A percentile compares a stretch with the other conserved stretches of the same genome.
These are phyloP conservation scores for Choreutis nemorana DNA, from an alignment of 2,888 invertebrate genomes.

Conservation along the genomic window DNA sequence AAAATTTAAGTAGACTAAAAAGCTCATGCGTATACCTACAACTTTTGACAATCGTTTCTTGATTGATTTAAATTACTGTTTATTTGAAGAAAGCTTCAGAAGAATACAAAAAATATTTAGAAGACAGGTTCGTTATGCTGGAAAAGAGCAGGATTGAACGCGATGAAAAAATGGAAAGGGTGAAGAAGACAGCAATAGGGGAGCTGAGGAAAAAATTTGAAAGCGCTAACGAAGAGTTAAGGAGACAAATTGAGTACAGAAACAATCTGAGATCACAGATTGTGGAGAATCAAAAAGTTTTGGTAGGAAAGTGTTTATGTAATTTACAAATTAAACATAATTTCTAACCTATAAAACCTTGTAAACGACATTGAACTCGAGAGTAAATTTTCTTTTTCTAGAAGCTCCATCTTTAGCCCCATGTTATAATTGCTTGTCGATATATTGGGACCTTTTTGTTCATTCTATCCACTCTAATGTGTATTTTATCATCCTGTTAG, in stretches of 20 bases:
- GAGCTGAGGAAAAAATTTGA: slow-evolving; percentile 32
- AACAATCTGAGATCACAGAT: slow-evolving; percentile 35
- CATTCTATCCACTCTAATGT: too few species aligned
- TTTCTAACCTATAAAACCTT: too few species aligned
- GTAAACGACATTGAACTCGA: too few species aligned
- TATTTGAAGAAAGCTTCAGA: slow-evolving; percentile 30
- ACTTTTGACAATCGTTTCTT: neutral
- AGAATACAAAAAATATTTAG: slow-evolving; percentile 36
- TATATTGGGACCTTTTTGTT: too few species aligned
- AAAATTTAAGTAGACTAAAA: too few species aligned
- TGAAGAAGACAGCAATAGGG: slow-evolving; percentile 28
- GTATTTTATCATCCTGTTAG: neutral
- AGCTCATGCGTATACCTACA: too few species aligned
- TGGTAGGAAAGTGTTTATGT: slow-evolving; percentile 32
- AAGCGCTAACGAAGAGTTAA: slow-evolving; percentile 33
- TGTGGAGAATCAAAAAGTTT: slow-evolving; percentile 30
- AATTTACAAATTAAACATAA: too few species aligned
- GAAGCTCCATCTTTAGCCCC: too few species aligned
- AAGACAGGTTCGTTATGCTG: slow-evolving; percentile 22
- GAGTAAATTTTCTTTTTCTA: too few species aligned
- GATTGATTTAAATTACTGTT: too few species aligned
- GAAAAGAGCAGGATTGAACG: slow-evolving; percentile 26
- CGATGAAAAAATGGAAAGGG: slow-evolving; percentile 28
- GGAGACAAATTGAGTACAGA: slow-evolving; percentile 37
- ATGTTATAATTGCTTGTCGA: too few species aligned